These are phyloP conservation scores for Synanthedon tipuliformis DNA, from an alignment of 2,888 invertebrate genomes.

Conservation along the genomic window DNA sequence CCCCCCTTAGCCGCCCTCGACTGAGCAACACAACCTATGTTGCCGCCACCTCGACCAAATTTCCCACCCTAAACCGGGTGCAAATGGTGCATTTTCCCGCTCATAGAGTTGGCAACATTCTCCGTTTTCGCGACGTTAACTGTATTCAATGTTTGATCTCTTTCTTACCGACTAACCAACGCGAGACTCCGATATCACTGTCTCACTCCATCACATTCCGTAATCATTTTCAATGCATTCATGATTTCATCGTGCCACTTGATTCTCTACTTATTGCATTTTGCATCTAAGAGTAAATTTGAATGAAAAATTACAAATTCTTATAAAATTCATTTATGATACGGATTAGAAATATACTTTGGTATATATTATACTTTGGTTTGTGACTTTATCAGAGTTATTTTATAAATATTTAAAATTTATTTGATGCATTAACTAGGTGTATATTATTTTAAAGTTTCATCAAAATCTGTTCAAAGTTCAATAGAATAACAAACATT, in stretches of 20 bases:
- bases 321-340: too few relatives aligned
- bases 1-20: constrained; percentile 25
- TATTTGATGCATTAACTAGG: too few relatives aligned
- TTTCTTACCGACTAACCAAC: constrained; percentile 63
- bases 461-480: too few relatives aligned
- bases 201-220: constrained; percentile 61
- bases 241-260: constrained; percentile 63
- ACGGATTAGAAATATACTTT: too few relatives aligned
- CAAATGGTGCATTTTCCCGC: constrained; percentile 37
- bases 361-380: too few relatives aligned
- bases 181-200: constrained; percentile 56
- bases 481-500: too few relatives aligned
- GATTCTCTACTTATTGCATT: constrained; percentile 32
- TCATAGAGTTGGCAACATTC: constrained; percentile 19
- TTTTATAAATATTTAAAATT: too few relatives aligned
- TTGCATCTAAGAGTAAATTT: constrained; percentile 7
- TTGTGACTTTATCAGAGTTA: too few relatives aligned
- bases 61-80: constrained; percentile 32
- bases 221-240: constrained; percentile 70
- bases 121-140: constrained; percentile 30
- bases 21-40: constrained; percentile 35
- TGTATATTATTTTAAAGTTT: too few relatives aligned
- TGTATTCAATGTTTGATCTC: constrained; percentile 70
- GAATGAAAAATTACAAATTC: too few relatives aligned
- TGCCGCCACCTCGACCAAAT: constrained; percentile 14